These are phyloP conservation scores for Microhierax caerulescens DNA, from an alignment of 2,797 vertebrate species.

Conservation along the genomic window DNA sequence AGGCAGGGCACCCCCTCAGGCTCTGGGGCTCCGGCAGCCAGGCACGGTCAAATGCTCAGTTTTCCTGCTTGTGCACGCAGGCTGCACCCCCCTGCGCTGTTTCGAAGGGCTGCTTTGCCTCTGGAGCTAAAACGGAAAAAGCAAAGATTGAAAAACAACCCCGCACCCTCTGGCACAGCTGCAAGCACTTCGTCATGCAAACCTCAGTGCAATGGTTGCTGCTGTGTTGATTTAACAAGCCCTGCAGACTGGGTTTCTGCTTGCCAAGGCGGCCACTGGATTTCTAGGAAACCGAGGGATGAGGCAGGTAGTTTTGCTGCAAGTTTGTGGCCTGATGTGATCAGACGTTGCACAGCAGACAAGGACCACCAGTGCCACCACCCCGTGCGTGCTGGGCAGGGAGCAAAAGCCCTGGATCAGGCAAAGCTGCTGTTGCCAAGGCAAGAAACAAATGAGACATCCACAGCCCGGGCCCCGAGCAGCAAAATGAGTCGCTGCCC, in stretches of 20 bases:
- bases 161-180: not conserved
- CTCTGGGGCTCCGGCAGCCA: not conserved
- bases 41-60: rapidly evolving
- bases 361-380: not conserved
- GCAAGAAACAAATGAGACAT: not conserved
- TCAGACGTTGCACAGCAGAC: rapidly evolving
- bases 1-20: not conserved
- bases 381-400: not conserved
- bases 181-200: rapidly evolving
- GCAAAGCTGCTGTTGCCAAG: not conserved
- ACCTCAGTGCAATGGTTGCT: not conserved
- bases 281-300: not conserved
- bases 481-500: not conserved
- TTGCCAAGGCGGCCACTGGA: not conserved
- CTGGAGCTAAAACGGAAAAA: not conserved
- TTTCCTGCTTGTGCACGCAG: rapidly evolving
- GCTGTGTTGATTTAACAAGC: not conserved
- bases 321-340: not conserved
- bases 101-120: not conserved
- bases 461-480: not conserved
- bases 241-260: not conserved
- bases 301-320: not conserved
- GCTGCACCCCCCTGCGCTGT: rapidly evolving
- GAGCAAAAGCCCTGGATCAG: not conserved
- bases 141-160: not conserved